Percentiles rank a stretch among this genome's conserved stretches.
Conservation (phyloP, 2,797 vertebrate genomes). For the Crocodylus rhombifer region DNA sequence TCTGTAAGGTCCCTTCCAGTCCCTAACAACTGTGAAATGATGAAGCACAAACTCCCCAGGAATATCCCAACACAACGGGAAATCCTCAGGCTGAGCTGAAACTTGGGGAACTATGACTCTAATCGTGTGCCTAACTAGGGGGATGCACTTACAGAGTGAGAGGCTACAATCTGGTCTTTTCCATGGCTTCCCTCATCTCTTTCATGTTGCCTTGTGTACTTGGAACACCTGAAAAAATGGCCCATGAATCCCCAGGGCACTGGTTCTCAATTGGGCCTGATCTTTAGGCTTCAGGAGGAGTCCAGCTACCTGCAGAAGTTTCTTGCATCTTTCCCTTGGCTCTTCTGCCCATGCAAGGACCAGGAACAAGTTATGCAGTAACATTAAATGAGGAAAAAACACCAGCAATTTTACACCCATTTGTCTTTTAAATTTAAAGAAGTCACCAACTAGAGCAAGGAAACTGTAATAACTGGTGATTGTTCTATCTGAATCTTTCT, state of each 20-base stretch:
- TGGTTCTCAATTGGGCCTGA: not conserved
- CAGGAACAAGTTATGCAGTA: conserved; percentile 10
- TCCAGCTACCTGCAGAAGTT: conserved; percentile 15
- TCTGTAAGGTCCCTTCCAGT: not conserved
- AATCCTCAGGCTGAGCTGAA: not conserved
- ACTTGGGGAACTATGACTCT: not conserved
- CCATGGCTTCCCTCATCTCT: not conserved
- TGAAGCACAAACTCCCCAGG: not conserved
- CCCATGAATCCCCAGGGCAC: not conserved
- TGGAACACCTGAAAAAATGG: not conserved
- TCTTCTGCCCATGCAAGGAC: conserved; percentile 44
- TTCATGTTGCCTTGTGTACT: not conserved
- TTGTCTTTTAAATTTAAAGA: conserved; percentile 58
- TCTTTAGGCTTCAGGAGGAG: not conserved
- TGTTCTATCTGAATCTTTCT: not conserved
- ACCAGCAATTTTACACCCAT: conserved; percentile 41
- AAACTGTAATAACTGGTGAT: not conserved
- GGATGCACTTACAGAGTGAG: accelerated
- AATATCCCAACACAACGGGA: not conserved
- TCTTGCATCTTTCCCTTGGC: conserved; percentile 17
- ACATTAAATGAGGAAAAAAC: conserved; percentile 35
- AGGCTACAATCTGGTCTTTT: not conserved
- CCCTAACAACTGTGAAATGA: not conserved
- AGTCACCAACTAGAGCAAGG: conserved; percentile 23
- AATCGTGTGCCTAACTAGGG: not conserved